Percentiles rank a stretch among this genome's conserved stretches.
Conservation (phyloP, 2,888 invertebrate species). For the Branchellion lobata region DNA sequence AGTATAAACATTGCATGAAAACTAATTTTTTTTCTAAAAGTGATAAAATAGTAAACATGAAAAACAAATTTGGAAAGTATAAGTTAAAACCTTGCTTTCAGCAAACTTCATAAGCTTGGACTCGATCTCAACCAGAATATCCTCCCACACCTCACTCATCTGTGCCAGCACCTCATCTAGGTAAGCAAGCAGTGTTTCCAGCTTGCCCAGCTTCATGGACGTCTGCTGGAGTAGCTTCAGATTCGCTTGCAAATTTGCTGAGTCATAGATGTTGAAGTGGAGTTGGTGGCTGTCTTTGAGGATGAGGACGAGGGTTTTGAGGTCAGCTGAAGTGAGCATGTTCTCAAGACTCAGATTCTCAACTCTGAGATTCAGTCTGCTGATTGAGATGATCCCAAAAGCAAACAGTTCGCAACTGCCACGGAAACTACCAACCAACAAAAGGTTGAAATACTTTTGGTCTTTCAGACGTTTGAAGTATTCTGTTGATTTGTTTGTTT, state of each 20-base stretch:
- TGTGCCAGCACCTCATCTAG: constrained; percentile 61
- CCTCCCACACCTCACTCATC: constrained; percentile 83
- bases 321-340: neutral
- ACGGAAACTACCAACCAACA: constrained; percentile 76
- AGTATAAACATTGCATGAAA: too few relatives aligned
- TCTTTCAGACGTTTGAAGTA: constrained; percentile 60
- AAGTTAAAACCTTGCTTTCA: constrained; percentile 61
- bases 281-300: constrained; percentile 10
- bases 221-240: constrained; percentile 12
- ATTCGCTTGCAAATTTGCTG: neutral
- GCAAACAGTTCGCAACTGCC: constrained; percentile 73
- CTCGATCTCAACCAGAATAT: constrained; percentile 88
- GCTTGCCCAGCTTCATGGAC: constrained; percentile 16
- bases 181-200: constrained; percentile 53
- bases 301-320: neutral
- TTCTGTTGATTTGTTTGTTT: constrained; percentile 56
- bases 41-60: neutral
- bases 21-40: too few relatives aligned
- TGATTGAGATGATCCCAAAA: constrained; percentile 81
- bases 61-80: neutral
- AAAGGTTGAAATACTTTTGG: constrained; percentile 69
- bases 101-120: constrained; percentile 86
- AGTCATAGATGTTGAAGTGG: neutral
- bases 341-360: neutral
- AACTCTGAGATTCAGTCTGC: constrained; percentile 65